Evolutionary conservation across 1,140 invertebrate genomes (phyloP).

Genomic region (Nomia melanderi): DNA sequence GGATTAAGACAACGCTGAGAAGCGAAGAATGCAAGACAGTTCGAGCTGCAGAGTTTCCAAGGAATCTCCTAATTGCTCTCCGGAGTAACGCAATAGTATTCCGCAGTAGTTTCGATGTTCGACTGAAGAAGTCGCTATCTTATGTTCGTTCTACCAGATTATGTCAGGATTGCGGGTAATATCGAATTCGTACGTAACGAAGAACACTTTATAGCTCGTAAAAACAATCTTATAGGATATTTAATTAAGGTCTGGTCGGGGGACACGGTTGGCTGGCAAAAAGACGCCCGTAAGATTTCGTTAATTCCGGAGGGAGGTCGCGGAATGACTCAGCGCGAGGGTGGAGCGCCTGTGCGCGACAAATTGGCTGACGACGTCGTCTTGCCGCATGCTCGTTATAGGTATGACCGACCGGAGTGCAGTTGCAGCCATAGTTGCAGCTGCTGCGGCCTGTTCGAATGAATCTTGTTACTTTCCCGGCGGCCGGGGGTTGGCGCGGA

Average conservation of each 20-base stretch:
- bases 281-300: slow-evolving; percentile 7
- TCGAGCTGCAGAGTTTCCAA: too few species aligned
- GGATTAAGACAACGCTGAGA: too few species aligned
- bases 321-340: slow-evolving; percentile 14
- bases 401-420: slow-evolving; percentile 14
- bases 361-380: slow-evolving; percentile 41
- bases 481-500: not conserved
- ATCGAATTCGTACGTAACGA: too few species aligned
- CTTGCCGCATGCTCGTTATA: slow-evolving; percentile 48
- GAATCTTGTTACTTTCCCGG: slow-evolving; percentile 57
- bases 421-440: slow-evolving; percentile 46
- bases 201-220: too few species aligned
- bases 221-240: not conserved
- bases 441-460: slow-evolving; percentile 20
- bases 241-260: not conserved
- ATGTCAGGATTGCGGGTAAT: too few species aligned
- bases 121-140: too few species aligned
- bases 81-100: too few species aligned
- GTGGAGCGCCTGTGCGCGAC: slow-evolving; percentile 4
- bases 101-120: too few species aligned
- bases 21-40: too few species aligned
- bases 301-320: slow-evolving; percentile 3
- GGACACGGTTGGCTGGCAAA: not conserved
- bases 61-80: too few species aligned
- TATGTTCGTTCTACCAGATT: too few species aligned